Conservation (phyloP, 2,113 vertebrate species). For the Pelmatolapia mariae region DNA sequence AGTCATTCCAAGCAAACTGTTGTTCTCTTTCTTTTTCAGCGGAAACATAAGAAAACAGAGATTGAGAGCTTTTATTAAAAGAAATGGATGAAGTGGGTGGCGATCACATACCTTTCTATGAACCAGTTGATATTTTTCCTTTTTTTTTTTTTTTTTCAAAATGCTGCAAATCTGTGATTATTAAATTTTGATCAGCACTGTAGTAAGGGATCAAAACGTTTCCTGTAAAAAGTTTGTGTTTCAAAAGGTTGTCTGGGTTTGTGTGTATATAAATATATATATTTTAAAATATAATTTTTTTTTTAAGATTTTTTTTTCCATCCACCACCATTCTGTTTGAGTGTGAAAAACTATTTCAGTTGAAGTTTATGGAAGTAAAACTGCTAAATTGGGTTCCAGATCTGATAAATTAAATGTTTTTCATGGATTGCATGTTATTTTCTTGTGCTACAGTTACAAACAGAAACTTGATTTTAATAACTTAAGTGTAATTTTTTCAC, state of each 20-base stretch:
- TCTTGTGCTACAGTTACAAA: slow-evolving; percentile 69
- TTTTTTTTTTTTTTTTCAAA: not conserved
- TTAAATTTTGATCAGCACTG: slow-evolving; percentile 58
- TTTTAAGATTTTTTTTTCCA: slow-evolving; percentile 35
- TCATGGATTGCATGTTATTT: slow-evolving; percentile 75
- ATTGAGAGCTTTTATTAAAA: slow-evolving; percentile 72
- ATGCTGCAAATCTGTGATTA: slow-evolving; percentile 45
- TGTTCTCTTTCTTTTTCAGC: slow-evolving; percentile 78
- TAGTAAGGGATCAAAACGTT: slow-evolving; percentile 67
- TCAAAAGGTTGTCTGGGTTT: slow-evolving; percentile 64
- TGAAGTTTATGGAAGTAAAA: slow-evolving; percentile 54
- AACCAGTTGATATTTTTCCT: slow-evolving; percentile 21
- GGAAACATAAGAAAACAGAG: slow-evolving; percentile 75
- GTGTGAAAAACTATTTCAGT: slow-evolving; percentile 52
- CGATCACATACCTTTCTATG: slow-evolving; percentile 45
- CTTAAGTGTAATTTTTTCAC: slow-evolving; percentile 75
- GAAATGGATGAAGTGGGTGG: slow-evolving; percentile 74
- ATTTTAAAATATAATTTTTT: slow-evolving; percentile 26
- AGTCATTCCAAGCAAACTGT: slow-evolving; percentile 74
- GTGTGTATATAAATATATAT: slow-evolving; percentile 59
- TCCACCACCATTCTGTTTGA: slow-evolving; percentile 54
- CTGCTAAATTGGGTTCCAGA: slow-evolving; percentile 54
- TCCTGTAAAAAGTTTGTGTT: slow-evolving; percentile 67
- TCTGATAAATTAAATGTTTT: slow-evolving; percentile 64
- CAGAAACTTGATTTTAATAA: slow-evolving; percentile 74